Conservation (phyloP, 2,797 vertebrate genomes). For the Dallia pectoralis region DNA sequence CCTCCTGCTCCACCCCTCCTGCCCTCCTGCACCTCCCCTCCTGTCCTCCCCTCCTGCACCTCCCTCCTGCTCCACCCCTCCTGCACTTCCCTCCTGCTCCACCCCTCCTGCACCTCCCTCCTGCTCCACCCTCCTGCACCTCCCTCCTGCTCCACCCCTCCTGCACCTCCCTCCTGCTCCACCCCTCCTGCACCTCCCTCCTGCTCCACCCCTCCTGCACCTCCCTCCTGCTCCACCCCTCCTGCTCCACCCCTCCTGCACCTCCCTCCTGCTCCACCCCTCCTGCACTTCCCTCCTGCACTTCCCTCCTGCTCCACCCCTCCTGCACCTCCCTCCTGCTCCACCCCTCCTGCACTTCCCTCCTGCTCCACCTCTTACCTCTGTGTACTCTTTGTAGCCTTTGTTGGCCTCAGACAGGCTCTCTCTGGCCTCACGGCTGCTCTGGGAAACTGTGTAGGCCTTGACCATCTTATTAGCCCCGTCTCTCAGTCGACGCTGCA, state of each 20-base stretch:
- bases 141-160: too few species aligned
- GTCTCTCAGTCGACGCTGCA: conserved; percentile 89
- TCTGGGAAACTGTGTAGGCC: conserved; percentile 83
- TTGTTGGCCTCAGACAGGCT: conserved; percentile 91
- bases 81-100: too few species aligned
- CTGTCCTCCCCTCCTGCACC: too few species aligned
- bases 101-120: not conserved
- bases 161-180: too few species aligned
- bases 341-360: not conserved
- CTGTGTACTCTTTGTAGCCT: conserved; percentile 93
- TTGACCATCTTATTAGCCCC: conserved; percentile 95
- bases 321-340: not conserved
- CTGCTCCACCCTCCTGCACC: not conserved
- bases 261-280: too few species aligned
- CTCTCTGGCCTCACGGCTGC: conserved; percentile 89
- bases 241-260: too few species aligned
- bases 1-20: conserved; percentile 24
- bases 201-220: too few species aligned
- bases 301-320: too few species aligned
- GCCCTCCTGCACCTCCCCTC: too few species aligned
- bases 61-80: conserved; percentile 25
- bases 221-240: conserved; percentile 21
- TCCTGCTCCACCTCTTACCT: conserved; percentile 71
- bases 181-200: too few species aligned
- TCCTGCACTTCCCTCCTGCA: too few species aligned